These are phyloP conservation scores for Drymonia ruficornis DNA, from an alignment of 2,888 invertebrate genomes.

Conservation along the genomic window DNA sequence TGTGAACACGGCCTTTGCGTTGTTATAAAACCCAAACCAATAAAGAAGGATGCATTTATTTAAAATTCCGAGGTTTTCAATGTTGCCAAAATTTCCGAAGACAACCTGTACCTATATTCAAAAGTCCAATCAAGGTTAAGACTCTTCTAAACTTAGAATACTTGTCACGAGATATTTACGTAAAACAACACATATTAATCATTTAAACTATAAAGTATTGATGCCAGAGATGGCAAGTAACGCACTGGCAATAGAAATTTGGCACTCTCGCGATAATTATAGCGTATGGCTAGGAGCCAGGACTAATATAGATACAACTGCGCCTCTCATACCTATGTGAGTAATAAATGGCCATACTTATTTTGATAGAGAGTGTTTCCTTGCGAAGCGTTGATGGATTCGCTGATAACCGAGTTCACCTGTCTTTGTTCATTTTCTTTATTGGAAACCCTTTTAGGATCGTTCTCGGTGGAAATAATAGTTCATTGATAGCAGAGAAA, in stretches of 20 bases:
- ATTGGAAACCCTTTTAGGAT: too few relatives aligned
- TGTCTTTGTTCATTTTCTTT: too few relatives aligned
- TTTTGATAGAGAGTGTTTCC: conserved; percentile 13
- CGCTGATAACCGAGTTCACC: neutral
- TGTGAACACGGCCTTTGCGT: too few relatives aligned
- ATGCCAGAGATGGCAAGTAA: conserved; percentile 61
- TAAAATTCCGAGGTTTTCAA: too few relatives aligned
- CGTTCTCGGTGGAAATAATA: too few relatives aligned
- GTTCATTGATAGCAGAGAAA: too few relatives aligned
- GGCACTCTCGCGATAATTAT: conserved; percentile 74
- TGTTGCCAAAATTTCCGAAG: too few relatives aligned
- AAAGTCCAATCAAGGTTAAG: neutral
- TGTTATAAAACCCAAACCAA: too few relatives aligned
- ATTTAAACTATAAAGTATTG: conserved; percentile 35
- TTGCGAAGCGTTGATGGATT: conserved; percentile 2
- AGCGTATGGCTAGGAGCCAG: conserved; percentile 69
- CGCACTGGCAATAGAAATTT: conserved; percentile 62
- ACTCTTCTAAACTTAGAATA: neutral
- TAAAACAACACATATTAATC: conserved; percentile 20
- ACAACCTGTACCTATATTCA: too few relatives aligned
- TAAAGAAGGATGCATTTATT: too few relatives aligned
- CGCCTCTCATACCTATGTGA: conserved; percentile 55
- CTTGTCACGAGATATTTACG: conserved; percentile 20
- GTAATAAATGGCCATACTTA: conserved; percentile 45
- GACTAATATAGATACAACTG: conserved; percentile 62